phyloP scores from a whole-genome alignment of 2,888 invertebrate genomes.

The Nowickia ferox region DNA sequence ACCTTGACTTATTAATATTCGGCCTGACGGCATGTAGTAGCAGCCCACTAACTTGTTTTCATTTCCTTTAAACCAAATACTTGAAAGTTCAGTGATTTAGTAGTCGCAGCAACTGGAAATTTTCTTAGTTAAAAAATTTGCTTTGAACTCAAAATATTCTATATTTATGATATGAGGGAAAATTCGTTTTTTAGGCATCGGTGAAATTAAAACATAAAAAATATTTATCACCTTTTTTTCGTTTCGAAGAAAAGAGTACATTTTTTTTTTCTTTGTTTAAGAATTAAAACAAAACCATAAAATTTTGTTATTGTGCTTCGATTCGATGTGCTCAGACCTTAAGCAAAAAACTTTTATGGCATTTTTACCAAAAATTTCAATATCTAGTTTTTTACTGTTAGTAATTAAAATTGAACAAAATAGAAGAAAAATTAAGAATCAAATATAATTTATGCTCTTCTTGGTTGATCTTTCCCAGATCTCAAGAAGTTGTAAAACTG shows the following conservation, averaged over 20 bases:
- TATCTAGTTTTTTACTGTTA: conserved; percentile 33
- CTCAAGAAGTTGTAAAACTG: background rate
- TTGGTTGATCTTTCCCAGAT: conserved; percentile 34
- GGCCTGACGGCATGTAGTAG: background rate
- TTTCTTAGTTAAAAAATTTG: background rate
- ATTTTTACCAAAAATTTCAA: conserved; percentile 21
- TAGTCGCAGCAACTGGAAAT: background rate
- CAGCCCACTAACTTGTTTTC: background rate
- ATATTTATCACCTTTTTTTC: conserved; percentile 29
- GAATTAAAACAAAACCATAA: conserved; percentile 21
- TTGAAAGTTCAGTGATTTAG: background rate
- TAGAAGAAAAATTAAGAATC: background rate
- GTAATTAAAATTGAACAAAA: conserved; percentile 44
- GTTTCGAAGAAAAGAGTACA: conserved; percentile 1
- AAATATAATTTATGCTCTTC: background rate
- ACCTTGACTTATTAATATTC: too few relatives aligned
- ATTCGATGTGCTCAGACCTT: conserved; percentile 13
- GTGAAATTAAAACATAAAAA: conserved; percentile 20
- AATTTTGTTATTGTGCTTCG: conserved; percentile 31
- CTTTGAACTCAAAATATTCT: background rate
- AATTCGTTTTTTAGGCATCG: conserved; percentile 20
- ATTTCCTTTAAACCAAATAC: too few relatives aligned
- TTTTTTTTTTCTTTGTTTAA: background rate
- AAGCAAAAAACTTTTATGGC: conserved; percentile 3
- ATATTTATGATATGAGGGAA: background rate